phyloP scores from a whole-genome alignment of 2,888 invertebrate genomes.

The Drosophila colorata region DNA sequence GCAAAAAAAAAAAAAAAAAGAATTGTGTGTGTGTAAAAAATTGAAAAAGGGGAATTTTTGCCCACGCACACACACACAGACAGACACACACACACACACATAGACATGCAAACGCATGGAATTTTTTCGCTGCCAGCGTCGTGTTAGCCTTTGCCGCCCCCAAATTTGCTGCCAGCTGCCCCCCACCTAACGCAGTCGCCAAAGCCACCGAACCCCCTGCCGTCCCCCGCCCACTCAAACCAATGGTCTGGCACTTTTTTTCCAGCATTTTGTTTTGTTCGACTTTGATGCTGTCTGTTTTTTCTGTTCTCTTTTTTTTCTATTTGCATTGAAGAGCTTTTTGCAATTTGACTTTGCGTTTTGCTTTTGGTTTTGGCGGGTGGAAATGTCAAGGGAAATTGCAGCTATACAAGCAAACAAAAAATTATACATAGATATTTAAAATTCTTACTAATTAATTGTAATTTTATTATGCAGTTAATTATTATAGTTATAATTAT shows the following conservation, averaged over 20 bases:
- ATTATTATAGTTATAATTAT: conserved; percentile 4
- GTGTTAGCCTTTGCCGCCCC: conserved; percentile 76
- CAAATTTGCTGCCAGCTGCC: conserved; percentile 51
- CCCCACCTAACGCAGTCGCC: not conserved
- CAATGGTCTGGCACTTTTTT: conserved; percentile 46
- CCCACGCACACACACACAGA: conserved; percentile 64
- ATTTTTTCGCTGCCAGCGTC: conserved; percentile 71
- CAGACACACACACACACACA: conserved; percentile 47
- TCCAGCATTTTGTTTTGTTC: conserved; percentile 73
- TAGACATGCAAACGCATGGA: conserved; percentile 57
- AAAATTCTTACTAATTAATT: not conserved
- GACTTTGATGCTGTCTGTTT: conserved; percentile 68
- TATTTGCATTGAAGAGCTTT: conserved; percentile 30
- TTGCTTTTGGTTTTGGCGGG: conserved; percentile 50
- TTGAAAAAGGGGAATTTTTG: conserved; percentile 74
- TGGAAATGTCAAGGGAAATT: no score
- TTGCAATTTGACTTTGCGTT: conserved; percentile 64
- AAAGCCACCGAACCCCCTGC: not conserved
- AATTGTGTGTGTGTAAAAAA: conserved; percentile 63
- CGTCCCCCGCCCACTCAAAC: conserved; percentile 18
- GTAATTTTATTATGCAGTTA: conserved; percentile 2
- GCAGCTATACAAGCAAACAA: not conserved
- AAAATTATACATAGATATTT: not conserved
- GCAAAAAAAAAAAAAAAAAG: conserved; percentile 56
- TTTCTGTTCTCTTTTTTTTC: conserved; percentile 23